Evolutionary conservation across 2,888 invertebrate genomes (phyloP), one percentile per base, ranked within the genome.

Genomic region (Elgonia sp.): DNA sequence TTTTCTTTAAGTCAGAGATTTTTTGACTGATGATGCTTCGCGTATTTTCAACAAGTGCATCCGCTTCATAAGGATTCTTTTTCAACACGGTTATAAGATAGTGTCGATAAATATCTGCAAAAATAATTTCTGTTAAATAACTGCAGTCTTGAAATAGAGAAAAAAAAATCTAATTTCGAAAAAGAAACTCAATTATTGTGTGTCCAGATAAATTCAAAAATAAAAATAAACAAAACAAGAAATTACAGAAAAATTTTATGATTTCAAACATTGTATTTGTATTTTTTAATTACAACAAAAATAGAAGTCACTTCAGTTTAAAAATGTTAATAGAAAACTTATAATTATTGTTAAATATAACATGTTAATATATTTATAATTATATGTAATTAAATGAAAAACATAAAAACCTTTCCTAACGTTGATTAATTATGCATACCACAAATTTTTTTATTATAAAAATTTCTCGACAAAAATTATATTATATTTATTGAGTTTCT

Each of bases 1-100:
- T 87, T 79, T 83, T 83, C 62, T 87, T 87, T 77, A 87, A 79
- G 14, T 87, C 87, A 42, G 87, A 87, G 40, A 87, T 87, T 83
- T 87, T 87, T 83, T 87, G 87, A 83, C 87, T 87, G 70, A 87
- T 87, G 82, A 87, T 87, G 37, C 83, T 87, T 79, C 87, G 77
- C 67, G 87, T 87, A 79, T 72, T 87, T 79, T 83, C 83, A 62
- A 87, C 83, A 73, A 87, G 79, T 29, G 60, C 82, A 69, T 87
- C 87, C n/a, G 83, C 87, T 83, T 87, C 87, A 42, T 79, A 73
- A 67, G 87, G 87, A 83, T 87, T 83, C 42, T 87, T 87, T 83
- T 79, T 62, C 79, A 87, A 75, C 42, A 87, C 87, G 4, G 79
- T 83, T 67, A 87, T 83, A 18, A 87, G 83, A 83, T 82, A 87